Conservation (phyloP, 2,888 invertebrate species). For the Ophonus ardosiacus region DNA sequence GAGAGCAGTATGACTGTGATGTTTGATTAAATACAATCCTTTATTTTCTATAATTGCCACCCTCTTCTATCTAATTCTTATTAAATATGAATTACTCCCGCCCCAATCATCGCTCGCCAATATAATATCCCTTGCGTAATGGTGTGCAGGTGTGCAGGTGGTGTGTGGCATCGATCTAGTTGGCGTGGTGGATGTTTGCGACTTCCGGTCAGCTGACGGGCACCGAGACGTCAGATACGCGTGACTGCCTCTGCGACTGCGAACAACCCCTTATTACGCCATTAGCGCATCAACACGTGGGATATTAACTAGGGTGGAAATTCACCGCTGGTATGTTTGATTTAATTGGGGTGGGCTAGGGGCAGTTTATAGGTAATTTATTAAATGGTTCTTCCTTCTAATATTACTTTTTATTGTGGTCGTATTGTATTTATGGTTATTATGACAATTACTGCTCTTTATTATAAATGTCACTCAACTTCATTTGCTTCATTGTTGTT, state of each 20-base stretch:
- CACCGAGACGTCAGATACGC: constrained; percentile 15
- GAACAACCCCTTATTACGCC: constrained; percentile 38
- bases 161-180: constrained; percentile 3
- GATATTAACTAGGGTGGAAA: not conserved
- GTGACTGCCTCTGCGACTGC: constrained; percentile 2
- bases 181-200: constrained; percentile 68
- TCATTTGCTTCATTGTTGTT: too few relatives aligned
- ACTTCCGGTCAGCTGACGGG: constrained; percentile 71
- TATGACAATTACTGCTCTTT: not conserved
- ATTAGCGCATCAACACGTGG: constrained; percentile 43
- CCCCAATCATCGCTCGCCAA: too few relatives aligned
- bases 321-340: not conserved
- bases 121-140: not conserved
- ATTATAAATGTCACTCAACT: not conserved
- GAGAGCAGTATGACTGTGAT: too few relatives aligned
- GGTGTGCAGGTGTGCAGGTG: constrained; percentile 21
- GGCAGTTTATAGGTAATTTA: not conserved
- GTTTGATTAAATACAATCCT: too few relatives aligned
- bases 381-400: not conserved
- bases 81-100: not conserved
- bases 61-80: not conserved
- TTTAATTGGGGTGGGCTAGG: not conserved
- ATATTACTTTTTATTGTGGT: not conserved
- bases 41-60: too few relatives aligned
- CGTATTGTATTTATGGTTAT: not conserved